Evolutionary conservation across 2,888 invertebrate species (phyloP).

Genomic region (Molanna angustata): DNA sequence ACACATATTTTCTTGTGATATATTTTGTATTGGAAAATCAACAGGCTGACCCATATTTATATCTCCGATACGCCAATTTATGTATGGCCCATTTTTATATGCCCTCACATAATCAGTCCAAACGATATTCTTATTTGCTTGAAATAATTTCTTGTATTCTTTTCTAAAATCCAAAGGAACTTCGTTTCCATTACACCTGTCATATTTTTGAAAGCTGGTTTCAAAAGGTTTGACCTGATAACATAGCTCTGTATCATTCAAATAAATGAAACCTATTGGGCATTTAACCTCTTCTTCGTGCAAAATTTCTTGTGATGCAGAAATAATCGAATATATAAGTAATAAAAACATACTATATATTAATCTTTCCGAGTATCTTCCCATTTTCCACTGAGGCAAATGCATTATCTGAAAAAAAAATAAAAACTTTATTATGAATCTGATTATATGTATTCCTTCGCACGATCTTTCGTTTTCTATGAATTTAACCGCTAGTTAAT

Average conservation of each 20-base stretch:
- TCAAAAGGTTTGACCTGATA: conserved; percentile 48
- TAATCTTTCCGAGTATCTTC: too few relatives aligned
- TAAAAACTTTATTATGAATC: too few relatives aligned
- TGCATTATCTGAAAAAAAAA: too few relatives aligned
- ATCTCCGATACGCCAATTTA: conserved; percentile 45
- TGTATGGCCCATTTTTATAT: conserved; percentile 48
- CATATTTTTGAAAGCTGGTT: conserved; percentile 42
- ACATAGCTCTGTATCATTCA: conserved; percentile 39
- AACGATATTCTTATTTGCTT: conserved; percentile 33
- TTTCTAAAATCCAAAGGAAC: conserved; percentile 19
- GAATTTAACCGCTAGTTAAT: too few relatives aligned
- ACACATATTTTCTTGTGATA: conserved; percentile 35
- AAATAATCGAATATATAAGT: too few relatives aligned
- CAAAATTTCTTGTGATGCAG: too few relatives aligned
- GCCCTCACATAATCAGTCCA: conserved; percentile 49
- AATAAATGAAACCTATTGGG: conserved; percentile 45
- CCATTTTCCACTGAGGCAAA: too few relatives aligned
- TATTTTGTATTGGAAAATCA: background rate
- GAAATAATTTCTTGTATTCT: conserved; percentile 8
- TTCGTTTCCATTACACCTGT: conserved; percentile 45
- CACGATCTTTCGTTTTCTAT: too few relatives aligned
- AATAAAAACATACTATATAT: too few relatives aligned
- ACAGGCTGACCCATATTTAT: conserved; percentile 36
- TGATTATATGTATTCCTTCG: too few relatives aligned
- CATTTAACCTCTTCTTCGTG: conserved; percentile 35